phyloP scores from a whole-genome alignment of 2,797 vertebrate species.

The Microctenopoma steveboyesi region DNA sequence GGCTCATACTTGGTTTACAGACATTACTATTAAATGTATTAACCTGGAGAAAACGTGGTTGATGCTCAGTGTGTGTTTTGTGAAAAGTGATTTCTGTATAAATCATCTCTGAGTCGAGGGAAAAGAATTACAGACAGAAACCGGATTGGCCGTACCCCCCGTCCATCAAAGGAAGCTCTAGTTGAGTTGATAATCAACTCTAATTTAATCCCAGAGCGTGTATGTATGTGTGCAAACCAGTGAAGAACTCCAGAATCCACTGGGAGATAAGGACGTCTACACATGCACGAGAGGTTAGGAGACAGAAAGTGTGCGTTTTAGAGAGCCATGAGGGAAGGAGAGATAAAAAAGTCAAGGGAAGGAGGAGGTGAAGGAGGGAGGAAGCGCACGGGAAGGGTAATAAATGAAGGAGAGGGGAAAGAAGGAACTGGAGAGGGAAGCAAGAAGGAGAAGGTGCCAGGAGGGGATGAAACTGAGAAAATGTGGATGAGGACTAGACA shows the following conservation, averaged over 20 bases:
- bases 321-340: conserved; percentile 27
- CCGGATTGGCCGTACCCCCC: background rate
- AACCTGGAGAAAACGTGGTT: background rate
- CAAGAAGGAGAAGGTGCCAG: conserved; percentile 25
- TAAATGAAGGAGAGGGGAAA: conserved; percentile 19
- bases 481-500: conserved; percentile 39
- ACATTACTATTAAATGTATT: background rate
- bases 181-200: conserved; percentile 41
- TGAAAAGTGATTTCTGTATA: background rate
- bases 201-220: conserved; percentile 19
- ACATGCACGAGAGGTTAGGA: conserved; percentile 13
- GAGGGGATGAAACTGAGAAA: conserved; percentile 50
- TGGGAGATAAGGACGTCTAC: conserved; percentile 36
- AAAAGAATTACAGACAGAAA: background rate
- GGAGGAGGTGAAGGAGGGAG: conserved; percentile 30
- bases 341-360: conserved; percentile 45
- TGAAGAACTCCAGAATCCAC: conserved; percentile 9
- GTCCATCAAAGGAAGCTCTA: conserved; percentile 15
- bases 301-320: conserved; percentile 11
- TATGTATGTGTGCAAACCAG: conserved; percentile 6
- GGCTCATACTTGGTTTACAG: background rate
- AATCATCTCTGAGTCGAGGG: background rate
- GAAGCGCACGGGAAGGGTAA: conserved; percentile 53
- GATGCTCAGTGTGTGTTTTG: background rate
- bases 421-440: conserved; percentile 17